These are phyloP conservation scores for Eilema sororculum DNA, from an alignment of 2,888 invertebrate genomes.

Conservation along the genomic window DNA sequence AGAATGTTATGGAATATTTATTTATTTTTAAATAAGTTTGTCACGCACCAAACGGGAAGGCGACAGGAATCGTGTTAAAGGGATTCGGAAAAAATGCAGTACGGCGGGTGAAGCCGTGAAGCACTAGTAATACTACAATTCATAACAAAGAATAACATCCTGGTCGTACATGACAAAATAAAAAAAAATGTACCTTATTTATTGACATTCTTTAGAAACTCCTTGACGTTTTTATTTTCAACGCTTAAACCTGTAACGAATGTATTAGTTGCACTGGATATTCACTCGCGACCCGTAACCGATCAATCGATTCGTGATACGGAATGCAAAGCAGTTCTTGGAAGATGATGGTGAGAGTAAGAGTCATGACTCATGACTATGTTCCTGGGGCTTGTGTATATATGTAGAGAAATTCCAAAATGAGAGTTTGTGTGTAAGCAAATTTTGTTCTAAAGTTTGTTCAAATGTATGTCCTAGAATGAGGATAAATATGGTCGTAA, in stretches of 20 bases:
- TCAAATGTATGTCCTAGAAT: no score
- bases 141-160: not conserved
- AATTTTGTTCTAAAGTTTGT: no score
- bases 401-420: not conserved
- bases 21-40: no score
- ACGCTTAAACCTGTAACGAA: constrained; percentile 10
- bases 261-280: constrained; percentile 25
- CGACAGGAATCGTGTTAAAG: no score
- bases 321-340: constrained; percentile 14
- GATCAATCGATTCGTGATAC: constrained; percentile 26
- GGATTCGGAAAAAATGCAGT: no score
- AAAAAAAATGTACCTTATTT: not conserved
- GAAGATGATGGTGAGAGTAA: not conserved
- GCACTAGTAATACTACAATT: no score
- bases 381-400: not conserved
- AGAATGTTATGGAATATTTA: no score
- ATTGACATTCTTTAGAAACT: not conserved
- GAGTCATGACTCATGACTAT: constrained; percentile 14
- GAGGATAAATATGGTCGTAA: no score
- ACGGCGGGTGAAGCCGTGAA: no score
- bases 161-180: not conserved
- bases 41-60: no score
- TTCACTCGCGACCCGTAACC: not conserved
- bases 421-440: no score
- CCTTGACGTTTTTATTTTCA: not conserved